Percentiles rank a stretch among this genome's conserved stretches.
Evolutionary conservation across 2,113 vertebrate genomes (phyloP).

Genomic region (Australoheros scitulus): DNA sequence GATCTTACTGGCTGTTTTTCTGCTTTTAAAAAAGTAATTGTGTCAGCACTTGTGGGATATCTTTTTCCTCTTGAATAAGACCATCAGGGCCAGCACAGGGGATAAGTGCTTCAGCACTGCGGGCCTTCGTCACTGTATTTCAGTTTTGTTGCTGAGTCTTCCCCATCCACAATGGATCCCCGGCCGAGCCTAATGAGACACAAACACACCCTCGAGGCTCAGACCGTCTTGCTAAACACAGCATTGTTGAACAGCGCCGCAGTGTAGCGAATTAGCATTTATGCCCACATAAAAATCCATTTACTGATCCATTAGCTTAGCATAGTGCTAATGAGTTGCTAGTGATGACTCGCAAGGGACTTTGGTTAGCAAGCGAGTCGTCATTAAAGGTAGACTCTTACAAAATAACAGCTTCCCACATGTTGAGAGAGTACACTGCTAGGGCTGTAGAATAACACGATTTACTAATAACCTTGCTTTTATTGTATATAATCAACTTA

Average conservation of each 20-base stretch:
- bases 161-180: constrained; percentile 40
- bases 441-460: not conserved
- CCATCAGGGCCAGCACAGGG: constrained; percentile 1
- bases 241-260: constrained; percentile 35
- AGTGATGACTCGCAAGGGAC: constrained; percentile 59
- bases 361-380: constrained; percentile 29
- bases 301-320: constrained; percentile 78
- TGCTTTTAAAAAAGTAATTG: constrained; percentile 28
- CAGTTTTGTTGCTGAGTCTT: constrained; percentile 26
- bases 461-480: not conserved
- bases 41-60: not conserved
- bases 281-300: constrained; percentile 76
- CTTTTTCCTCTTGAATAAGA: constrained; percentile 23
- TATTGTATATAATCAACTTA: not conserved
- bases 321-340: constrained; percentile 71
- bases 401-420: not conserved
- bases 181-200: constrained; percentile 60
- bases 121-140: constrained; percentile 6
- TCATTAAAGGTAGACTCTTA: constrained; percentile 34
- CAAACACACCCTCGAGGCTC: constrained; percentile 59
- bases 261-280: constrained; percentile 68
- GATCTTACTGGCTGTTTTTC: not conserved
- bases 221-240: constrained; percentile 56
- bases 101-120: constrained; percentile 8
- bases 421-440: not conserved